Conservation (phyloP, 1,140 invertebrate genomes). For the Teleopsis dalmanni region DNA sequence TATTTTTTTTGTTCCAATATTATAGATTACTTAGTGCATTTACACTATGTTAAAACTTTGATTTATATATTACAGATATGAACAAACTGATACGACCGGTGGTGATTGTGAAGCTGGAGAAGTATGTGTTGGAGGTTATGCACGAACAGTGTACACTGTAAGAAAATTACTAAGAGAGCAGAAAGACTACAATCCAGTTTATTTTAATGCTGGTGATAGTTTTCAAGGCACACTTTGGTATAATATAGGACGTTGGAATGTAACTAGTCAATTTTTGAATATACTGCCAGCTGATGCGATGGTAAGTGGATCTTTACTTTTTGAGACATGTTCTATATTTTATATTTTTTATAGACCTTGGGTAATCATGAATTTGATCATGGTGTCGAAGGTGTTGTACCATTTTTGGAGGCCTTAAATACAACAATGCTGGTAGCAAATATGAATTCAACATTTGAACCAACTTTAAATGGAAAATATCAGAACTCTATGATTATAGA, state of each 20-base stretch:
- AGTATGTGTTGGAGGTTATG: conserved; percentile 65
- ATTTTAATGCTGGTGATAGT: conserved; percentile 77
- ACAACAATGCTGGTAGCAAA: conserved; percentile 67
- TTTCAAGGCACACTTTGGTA: conserved; percentile 84
- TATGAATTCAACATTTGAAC: conserved; percentile 64
- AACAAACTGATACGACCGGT: conserved; percentile 56
- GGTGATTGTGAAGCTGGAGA: conserved; percentile 50
- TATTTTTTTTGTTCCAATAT: too few relatives aligned
- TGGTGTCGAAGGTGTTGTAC: conserved; percentile 62
- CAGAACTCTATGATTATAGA: conserved; percentile 54
- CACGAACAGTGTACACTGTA: conserved; percentile 56
- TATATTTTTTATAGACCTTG: conserved; percentile 52
- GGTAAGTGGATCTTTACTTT: conserved; percentile 48
- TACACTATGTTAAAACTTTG: too few relatives aligned
- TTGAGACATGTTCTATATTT: not conserved
- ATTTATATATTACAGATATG: conserved; percentile 50
- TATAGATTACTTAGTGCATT: too few relatives aligned
- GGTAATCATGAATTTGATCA: conserved; percentile 90
- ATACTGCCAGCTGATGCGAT: conserved; percentile 68
- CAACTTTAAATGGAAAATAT: conserved; percentile 54
- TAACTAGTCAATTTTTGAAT: conserved; percentile 68
- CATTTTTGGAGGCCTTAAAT: conserved; percentile 59
- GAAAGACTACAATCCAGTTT: conserved; percentile 55
- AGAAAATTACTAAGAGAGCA: conserved; percentile 48
- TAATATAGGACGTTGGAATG: conserved; percentile 65